phyloP scores from a whole-genome alignment of 2,113 vertebrate species.

The Leptobrachium leishanense region DNA sequence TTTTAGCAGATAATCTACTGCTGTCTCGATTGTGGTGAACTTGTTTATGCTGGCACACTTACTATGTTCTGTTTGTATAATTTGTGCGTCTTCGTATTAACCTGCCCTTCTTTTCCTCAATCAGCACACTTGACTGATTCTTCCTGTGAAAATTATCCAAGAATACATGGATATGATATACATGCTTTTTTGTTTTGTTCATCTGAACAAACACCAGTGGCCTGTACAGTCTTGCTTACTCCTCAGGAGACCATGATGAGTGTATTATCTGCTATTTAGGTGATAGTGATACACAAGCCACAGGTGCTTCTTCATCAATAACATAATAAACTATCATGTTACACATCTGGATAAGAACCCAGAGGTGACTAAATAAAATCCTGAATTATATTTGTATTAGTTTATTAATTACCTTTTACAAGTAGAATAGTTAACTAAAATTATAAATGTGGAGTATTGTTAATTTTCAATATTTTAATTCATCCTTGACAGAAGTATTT shows the following conservation, averaged over 20 bases:
- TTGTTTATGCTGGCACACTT: too few relatives aligned
- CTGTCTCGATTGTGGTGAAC: too few relatives aligned
- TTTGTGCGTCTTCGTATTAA: not conserved
- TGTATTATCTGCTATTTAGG: not conserved
- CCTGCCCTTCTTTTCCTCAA: not conserved
- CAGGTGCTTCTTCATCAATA: slow-evolving; percentile 6
- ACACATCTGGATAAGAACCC: not conserved
- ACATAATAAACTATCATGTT: not conserved
- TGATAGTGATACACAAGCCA: not conserved
- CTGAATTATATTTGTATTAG: too few relatives aligned
- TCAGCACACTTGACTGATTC: not conserved
- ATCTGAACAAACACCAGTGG: not conserved
- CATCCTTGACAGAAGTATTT: too few relatives aligned
- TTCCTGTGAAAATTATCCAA: not conserved
- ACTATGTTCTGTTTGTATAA: too few relatives aligned
- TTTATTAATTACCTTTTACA: too few relatives aligned
- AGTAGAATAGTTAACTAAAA: too few relatives aligned
- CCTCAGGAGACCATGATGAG: slow-evolving; percentile 1
- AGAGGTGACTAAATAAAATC: too few relatives aligned
- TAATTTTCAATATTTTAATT: too few relatives aligned
- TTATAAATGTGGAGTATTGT: too few relatives aligned
- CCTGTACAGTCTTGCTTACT: slow-evolving; percentile 11
- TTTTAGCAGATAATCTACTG: too few relatives aligned
- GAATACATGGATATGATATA: not conserved
- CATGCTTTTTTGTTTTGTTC: not conserved